Evolutionary conservation across 1,140 invertebrate genomes (phyloP).

Genomic region (Dicyema japonicum): DNA sequence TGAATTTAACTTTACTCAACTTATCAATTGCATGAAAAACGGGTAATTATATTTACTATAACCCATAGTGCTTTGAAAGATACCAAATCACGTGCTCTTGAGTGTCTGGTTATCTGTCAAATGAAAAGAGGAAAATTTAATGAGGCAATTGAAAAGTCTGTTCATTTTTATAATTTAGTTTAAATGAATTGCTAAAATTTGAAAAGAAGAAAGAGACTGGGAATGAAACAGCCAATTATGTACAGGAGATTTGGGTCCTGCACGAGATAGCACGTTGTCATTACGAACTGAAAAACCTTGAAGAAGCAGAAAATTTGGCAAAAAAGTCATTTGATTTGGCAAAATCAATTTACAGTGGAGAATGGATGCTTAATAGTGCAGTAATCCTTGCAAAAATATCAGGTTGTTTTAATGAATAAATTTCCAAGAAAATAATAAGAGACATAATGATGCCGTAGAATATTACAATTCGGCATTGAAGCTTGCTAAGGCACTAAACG

Average conservation of each 20-base stretch:
- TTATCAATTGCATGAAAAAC: neutral
- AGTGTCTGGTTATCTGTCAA: constrained; percentile 16
- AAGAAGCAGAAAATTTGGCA: constrained; percentile 14
- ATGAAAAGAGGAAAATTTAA: constrained; percentile 13
- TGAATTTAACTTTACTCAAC: neutral
- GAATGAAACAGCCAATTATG: constrained; percentile 9
- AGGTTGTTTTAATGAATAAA: no score
- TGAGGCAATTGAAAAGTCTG: constrained; percentile 15
- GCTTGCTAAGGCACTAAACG: no score
- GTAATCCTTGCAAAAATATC: constrained; percentile 16
- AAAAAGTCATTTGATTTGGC: constrained; percentile 14
- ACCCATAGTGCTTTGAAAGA: constrained; percentile 11
- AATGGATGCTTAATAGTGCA: constrained; percentile 16
- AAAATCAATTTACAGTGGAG: constrained; percentile 11
- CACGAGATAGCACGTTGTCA: constrained; percentile 20
- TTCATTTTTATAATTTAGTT: no score
- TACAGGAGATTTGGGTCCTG: constrained; percentile 18
- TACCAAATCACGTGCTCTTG: constrained; percentile 14
- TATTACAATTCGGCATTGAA: no score
- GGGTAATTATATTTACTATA: neutral
- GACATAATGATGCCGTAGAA: no score
- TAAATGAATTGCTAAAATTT: constrained; percentile 1
- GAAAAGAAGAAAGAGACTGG: constrained; percentile 8
- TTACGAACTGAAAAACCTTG: constrained; percentile 11
- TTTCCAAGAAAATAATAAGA: no score